Conservation (phyloP, 1,140 invertebrate genomes). For the Mya arenaria region DNA sequence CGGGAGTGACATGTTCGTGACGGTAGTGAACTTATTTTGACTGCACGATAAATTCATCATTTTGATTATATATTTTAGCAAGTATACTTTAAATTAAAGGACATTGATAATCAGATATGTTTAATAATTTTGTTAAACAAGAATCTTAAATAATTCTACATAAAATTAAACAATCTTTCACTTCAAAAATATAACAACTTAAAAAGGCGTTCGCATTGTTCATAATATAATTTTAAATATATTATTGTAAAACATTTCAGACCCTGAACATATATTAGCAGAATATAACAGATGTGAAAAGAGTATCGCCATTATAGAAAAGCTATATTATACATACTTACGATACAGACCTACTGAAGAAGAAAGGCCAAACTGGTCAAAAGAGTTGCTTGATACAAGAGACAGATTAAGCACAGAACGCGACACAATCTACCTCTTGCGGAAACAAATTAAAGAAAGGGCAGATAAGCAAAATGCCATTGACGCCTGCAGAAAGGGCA, state of each 20-base stretch:
- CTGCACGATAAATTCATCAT: neutral
- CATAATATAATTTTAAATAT: too few relatives aligned
- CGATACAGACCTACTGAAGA: neutral
- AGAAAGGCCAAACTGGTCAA: neutral
- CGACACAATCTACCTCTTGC: neutral
- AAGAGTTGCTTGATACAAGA: neutral
- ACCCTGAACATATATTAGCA: too few relatives aligned
- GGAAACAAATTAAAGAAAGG: neutral
- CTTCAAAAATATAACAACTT: neutral
- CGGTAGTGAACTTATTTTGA: neutral
- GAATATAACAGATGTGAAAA: too few relatives aligned
- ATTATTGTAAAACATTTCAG: too few relatives aligned
- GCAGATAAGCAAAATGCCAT: constrained; percentile 21
- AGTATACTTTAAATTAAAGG: neutral
- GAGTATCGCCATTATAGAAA: neutral
- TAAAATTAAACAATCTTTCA: neutral
- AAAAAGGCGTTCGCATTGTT: neutral
- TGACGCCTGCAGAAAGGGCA: neutral
- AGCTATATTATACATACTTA: neutral
- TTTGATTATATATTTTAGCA: neutral
- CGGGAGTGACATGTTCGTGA: neutral
- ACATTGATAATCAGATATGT: neutral
- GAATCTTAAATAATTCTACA: neutral
- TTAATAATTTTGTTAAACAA: neutral
- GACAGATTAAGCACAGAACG: neutral